A percentile compares a stretch with the other conserved stretches of the same genome.
These are phyloP conservation scores for Polyommatus icarus DNA, from an alignment of 2,888 invertebrate genomes.

Conservation along the genomic window DNA sequence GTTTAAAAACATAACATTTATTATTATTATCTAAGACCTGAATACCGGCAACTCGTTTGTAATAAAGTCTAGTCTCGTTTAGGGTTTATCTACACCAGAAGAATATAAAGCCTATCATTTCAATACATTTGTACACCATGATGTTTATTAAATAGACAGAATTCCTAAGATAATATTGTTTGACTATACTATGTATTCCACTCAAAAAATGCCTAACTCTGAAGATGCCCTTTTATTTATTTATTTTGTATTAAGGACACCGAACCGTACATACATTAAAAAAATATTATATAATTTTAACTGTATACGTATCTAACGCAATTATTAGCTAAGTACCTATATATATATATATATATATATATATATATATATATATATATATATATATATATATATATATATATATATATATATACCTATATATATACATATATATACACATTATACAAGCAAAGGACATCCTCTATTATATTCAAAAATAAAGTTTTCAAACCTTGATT, in stretches of 20 bases:
- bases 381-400: too few species aligned
- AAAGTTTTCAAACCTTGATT: too few species aligned
- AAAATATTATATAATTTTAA: neutral
- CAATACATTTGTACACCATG: neutral
- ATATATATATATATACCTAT: too few species aligned
- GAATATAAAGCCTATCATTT: neutral
- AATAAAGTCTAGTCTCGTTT: neutral
- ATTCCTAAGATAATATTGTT: neutral
- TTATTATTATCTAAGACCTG: slow-evolving; percentile 12
- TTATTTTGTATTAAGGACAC: too few species aligned
- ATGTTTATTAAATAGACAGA: neutral
- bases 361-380: too few species aligned
- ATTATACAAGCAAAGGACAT: too few species aligned
- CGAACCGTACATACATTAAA: too few species aligned
- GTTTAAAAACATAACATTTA: neutral
- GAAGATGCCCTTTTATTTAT: neutral
- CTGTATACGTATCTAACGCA: too few species aligned
- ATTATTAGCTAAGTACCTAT: too few species aligned
- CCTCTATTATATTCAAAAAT: too few species aligned
- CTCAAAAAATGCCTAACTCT: neutral
- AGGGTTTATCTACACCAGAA: neutral
- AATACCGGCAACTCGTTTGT: neutral
- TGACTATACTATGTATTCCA: neutral
- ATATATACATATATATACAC: too few species aligned
- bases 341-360: too few species aligned